These are phyloP conservation scores for cat (Felis catus) DNA, from an alignment of 2,113 vertebrate genomes.

Conservation along the genomic window F.catus_Fca126_mat1.0 CM031411.1:16389501-16390000, in stretches of 20 bases:
- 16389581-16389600: slow-evolving; percentile 56
- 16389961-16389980: slow-evolving; percentile 24
- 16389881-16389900: slow-evolving; percentile 60
- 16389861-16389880: slow-evolving; percentile 33
- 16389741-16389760: neutral
- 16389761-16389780: slow-evolving; percentile 61
- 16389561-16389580: slow-evolving; percentile 34
- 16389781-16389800: neutral
- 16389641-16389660: neutral
- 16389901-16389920: slow-evolving; percentile 38
- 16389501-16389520: slow-evolving; percentile 25
- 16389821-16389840: slow-evolving; percentile 49
- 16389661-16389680: slow-evolving; percentile 23
- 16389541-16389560: slow-evolving; percentile 46
- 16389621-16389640: slow-evolving; percentile 32
- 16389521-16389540: slow-evolving; percentile 35
- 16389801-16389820: slow-evolving; percentile 49
- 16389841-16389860: slow-evolving; percentile 59
- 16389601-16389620: slow-evolving; percentile 39
- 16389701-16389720: slow-evolving; percentile 18
- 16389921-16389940: slow-evolving; percentile 58
- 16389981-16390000: slow-evolving; percentile 54
- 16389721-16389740: neutral
- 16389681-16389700: neutral
- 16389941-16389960: slow-evolving; percentile 36